Base-by-base conservation (phyloP, 2,888 invertebrate genomes). In the Philereme transversata region DNA sequence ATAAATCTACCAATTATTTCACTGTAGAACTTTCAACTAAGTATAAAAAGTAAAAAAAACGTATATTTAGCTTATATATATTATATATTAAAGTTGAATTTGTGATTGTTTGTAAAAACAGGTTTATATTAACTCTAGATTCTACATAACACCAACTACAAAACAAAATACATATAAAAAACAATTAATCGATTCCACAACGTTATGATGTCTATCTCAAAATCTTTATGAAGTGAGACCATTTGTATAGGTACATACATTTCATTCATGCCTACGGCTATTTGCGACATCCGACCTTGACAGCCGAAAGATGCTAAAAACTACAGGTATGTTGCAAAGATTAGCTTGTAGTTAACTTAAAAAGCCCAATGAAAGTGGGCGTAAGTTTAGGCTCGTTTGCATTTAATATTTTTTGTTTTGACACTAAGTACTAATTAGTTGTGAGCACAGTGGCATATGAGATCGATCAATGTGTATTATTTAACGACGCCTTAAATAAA, bases 381-480 rank as follows among this genome's bases (percentile, higher is more conserved):
- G 76, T 65, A 9, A 47, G 49, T 64, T 73, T 66, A 62, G 62
- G 69, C 54, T 46, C 43, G 22, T 22, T 22, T 3, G 44, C 60
- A 67, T 72, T 71, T 66, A 52, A 49, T 64, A 49, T 68, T 64
- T 40, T 70, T 60, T 70, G 68, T 70, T 76, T 65, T 74, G 70
- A 74, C 71, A 73, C 67, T 73, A 50, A 74, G 64, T 60, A 70
- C 72, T 76, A 73, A 76, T 78, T 75, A 72, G 68, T 66, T 53
- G 33, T 58, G 47, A 58, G 60, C 46, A 59, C 64, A 54, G 64
- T 65, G 58, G 68, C 59, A 64, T 45, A 58, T 46, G 51, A 60
- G 51, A 73, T 69, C 62, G 51, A 73, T 70, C 62, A 64, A 64
- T 44, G 35, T 43, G 22, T 49, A 49, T 49, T n/a, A 43, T n/a